Percentiles rank a stretch among this genome's conserved stretches.
phyloP scores from a whole-genome alignment of 2,797 vertebrate genomes.

The Enteromius viviparus region DNA sequence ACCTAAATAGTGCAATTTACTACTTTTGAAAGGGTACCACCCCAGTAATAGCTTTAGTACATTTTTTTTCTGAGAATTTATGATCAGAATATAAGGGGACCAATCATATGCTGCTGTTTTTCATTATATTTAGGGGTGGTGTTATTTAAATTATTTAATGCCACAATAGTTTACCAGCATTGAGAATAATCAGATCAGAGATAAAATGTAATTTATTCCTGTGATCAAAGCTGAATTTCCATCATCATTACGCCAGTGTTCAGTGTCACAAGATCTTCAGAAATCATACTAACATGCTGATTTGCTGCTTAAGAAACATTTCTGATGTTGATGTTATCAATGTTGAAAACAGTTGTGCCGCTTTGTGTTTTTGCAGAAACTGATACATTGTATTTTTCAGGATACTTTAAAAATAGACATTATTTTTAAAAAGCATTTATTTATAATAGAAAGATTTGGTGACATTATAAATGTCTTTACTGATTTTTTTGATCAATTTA shows the following conservation, averaged over 20 bases:
- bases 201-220: not conserved
- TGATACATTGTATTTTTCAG: not conserved
- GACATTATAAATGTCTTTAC: not conserved
- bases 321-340: not conserved
- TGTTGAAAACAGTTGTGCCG: not conserved
- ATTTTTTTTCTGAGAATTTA: not conserved
- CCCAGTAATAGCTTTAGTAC: not conserved
- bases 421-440: not conserved
- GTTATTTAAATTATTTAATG: not conserved
- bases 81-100: not conserved
- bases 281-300: not conserved
- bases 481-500: not conserved
- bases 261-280: not conserved
- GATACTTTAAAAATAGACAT: too few relatives aligned
- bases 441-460: not conserved
- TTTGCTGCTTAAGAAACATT: not conserved
- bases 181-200: not conserved
- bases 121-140: not conserved
- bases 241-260: not conserved
- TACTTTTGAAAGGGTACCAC: not conserved
- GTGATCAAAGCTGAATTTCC: not conserved
- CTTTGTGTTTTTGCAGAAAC: not conserved
- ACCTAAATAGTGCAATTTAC: not conserved
- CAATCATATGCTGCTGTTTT: not conserved
- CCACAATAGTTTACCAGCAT: not conserved